phyloP scores from a whole-genome alignment of 2,797 vertebrate genomes.

The Enteromius fasciolatus region DNA sequence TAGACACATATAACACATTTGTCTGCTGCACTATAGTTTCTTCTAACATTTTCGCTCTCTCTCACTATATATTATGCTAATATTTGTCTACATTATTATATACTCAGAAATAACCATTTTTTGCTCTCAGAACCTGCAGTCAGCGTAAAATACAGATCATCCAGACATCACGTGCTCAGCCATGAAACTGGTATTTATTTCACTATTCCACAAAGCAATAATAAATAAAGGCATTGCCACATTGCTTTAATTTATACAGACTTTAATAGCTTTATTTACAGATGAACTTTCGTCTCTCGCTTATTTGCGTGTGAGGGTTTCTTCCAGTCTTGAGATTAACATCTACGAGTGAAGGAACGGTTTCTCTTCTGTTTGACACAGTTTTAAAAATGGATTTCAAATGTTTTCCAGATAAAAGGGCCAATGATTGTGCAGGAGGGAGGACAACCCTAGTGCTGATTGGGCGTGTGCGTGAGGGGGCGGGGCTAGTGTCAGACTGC shows the following conservation, averaged over 20 bases:
- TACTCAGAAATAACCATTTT: neutral
- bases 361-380: constrained; percentile 51
- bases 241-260: constrained; percentile 95
- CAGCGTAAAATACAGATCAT: constrained; percentile 34
- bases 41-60: neutral
- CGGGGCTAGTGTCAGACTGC: neutral
- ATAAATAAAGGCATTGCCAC: constrained; percentile 77
- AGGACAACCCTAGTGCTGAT: constrained; percentile 10
- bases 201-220: constrained; percentile 54
- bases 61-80: neutral
- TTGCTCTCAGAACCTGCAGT: neutral
- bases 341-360: constrained; percentile 69
- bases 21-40: neutral
- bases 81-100: neutral
- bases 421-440: constrained; percentile 66
- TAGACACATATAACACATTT: too few relatives aligned
- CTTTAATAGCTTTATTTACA: constrained; percentile 99
- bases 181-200: constrained; percentile 55
- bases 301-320: constrained; percentile 66
- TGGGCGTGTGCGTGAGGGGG: constrained; percentile 5
- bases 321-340: constrained; percentile 83
- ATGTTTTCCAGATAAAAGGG: constrained; percentile 76
- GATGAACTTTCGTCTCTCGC: constrained; percentile 77
- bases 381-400: constrained; percentile 82
- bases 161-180: constrained; percentile 35